These are phyloP conservation scores for Drosophila dives DNA, from an alignment of 2,888 invertebrate species.

Conservation along the genomic window DNA sequence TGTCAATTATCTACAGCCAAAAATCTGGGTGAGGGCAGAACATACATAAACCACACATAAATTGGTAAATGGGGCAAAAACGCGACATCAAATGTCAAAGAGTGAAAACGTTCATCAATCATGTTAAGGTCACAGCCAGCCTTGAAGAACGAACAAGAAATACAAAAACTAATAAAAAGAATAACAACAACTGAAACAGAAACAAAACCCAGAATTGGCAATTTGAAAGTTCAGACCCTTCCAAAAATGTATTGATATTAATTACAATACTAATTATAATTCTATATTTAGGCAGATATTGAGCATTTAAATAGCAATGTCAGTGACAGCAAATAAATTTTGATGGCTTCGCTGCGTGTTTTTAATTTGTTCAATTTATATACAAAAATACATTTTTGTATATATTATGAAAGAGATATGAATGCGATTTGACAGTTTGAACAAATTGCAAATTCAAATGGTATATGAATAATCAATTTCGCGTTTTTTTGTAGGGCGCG, in stretches of 20 bases:
- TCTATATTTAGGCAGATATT: slow-evolving; percentile 31
- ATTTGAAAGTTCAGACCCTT: slow-evolving; percentile 38
- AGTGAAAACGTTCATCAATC: slow-evolving; percentile 78
- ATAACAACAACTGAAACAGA: not conserved
- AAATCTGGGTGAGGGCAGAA: slow-evolving; percentile 15
- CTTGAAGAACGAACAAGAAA: slow-evolving; percentile 32
- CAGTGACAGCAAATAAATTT: slow-evolving; percentile 4
- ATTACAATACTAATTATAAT: slow-evolving; percentile 65
- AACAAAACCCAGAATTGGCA: not conserved
- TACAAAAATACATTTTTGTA: not conserved
- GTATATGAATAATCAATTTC: slow-evolving; percentile 63
- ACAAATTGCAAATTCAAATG: slow-evolving; percentile 46
- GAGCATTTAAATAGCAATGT: not conserved
- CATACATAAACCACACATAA: slow-evolving; percentile 13
- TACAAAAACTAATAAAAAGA: not conserved
- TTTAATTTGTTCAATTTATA: not conserved
- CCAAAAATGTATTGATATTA: slow-evolving; percentile 73
- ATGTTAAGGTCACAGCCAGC: slow-evolving; percentile 69
- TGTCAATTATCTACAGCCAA: slow-evolving; percentile 49
- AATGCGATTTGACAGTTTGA: slow-evolving; percentile 26
- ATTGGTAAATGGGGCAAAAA: slow-evolving; percentile 36
- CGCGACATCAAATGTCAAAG: slow-evolving; percentile 74
- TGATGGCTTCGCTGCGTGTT: slow-evolving; percentile 17
- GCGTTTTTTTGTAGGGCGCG: not conserved
- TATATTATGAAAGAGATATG: not conserved